phyloP scores from a whole-genome alignment of 2,113 vertebrate genomes.

The Dendrocopos noguchii region DNA sequence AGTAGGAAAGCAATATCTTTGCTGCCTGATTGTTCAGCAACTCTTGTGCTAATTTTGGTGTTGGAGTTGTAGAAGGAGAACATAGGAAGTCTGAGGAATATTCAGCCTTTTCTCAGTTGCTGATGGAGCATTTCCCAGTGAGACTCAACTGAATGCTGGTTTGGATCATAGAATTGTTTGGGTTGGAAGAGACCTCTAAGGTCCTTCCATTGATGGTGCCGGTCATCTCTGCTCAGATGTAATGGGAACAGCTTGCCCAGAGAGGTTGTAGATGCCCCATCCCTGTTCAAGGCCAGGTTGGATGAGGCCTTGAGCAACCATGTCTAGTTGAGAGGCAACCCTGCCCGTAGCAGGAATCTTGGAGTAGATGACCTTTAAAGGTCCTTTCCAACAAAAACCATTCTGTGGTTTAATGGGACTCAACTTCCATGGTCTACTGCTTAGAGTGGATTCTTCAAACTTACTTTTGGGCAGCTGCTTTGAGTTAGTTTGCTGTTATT shows the following conservation, averaged over 20 bases:
- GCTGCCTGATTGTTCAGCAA: not conserved
- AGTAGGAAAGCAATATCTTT: not conserved
- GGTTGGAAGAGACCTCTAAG: no score
- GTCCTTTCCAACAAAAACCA: no score
- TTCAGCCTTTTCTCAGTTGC: not conserved
- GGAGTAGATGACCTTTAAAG: no score
- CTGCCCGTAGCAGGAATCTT: no score
- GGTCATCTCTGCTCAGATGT: not conserved
- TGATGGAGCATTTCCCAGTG: not conserved
- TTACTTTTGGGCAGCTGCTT: not conserved
- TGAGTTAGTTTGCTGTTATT: not conserved
- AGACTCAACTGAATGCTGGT: not conserved
- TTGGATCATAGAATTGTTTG: no score
- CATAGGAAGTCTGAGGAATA: not conserved
- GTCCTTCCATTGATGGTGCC: not conserved
- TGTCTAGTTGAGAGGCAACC: no score
- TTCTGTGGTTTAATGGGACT: not conserved
- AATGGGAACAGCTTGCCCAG: no score
- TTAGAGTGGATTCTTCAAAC: not conserved
- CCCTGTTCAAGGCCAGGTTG: no score
- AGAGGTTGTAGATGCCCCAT: no score
- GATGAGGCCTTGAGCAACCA: no score
- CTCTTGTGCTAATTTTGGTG: not conserved
- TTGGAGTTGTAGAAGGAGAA: not conserved
- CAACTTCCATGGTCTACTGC: not conserved